These are phyloP conservation scores for Parazoanthus atlanticus DNA, from an alignment of 92 coral and sea anemone genomes.

Conservation along the genomic window DNA sequence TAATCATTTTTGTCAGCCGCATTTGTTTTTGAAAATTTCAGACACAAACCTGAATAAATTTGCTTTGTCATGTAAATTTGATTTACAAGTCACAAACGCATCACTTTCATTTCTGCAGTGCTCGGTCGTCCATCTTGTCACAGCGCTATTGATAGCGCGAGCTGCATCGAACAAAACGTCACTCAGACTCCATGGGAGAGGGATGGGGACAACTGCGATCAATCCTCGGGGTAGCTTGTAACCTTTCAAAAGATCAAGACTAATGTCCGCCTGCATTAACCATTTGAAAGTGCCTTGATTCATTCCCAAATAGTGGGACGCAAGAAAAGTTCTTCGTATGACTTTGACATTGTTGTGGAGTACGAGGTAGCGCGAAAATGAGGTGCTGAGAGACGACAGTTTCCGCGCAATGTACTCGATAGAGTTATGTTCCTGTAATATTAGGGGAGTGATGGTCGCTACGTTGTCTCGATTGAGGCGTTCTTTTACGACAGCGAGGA, in stretches of 20 bases:
- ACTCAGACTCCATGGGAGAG: constrained; percentile 1
- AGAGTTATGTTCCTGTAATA: constrained; percentile 8
- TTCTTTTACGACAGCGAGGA: constrained; percentile 5
- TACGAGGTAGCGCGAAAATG: constrained; percentile 29
- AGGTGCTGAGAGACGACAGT: constrained; percentile 25
- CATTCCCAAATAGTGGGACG: constrained; percentile 11
- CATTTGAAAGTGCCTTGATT: constrained; percentile 37
- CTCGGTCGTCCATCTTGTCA: constrained; percentile 5
- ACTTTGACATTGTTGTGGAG: constrained; percentile 22
- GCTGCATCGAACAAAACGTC: constrained; percentile 31
- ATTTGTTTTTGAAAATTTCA: neutral
- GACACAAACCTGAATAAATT: constrained; percentile 24
- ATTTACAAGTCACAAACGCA: neutral
- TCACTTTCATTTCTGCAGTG: neutral
- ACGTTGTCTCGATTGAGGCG: neutral
- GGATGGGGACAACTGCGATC: constrained; percentile 25
- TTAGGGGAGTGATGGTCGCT: neutral
- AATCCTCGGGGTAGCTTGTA: constrained; percentile 20
- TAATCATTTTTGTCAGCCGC: neutral
- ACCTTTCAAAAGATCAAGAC: constrained; percentile 1
- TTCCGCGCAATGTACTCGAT: neutral
- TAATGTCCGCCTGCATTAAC: constrained; percentile 24
- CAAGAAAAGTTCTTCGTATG: constrained; percentile 27
- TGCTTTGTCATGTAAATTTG: neutral
- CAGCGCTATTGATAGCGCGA: constrained; percentile 28